Conservation (phyloP, 2,888 invertebrate genomes). For the Tiliacea citrago region DNA sequence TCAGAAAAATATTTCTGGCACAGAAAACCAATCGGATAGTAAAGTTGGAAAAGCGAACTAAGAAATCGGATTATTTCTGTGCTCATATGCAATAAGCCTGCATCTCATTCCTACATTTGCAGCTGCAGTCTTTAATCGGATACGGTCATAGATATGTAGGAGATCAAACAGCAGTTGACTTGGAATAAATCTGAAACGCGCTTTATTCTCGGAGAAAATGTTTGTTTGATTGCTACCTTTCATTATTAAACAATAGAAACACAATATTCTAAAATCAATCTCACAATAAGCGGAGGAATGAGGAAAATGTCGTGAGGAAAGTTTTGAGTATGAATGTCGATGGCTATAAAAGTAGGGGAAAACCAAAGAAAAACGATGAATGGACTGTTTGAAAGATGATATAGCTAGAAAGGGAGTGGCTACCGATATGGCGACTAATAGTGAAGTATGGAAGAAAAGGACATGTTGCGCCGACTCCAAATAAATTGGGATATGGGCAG, state of each 20-base stretch:
- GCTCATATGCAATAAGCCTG: constrained; percentile 20
- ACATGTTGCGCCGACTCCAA: too few species aligned
- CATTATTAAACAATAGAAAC: background rate
- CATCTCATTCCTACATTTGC: constrained; percentile 33
- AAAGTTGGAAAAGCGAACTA: constrained; percentile 15
- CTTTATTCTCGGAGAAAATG: background rate
- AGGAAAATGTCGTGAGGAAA: too few species aligned
- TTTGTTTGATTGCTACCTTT: background rate
- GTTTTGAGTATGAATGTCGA: too few species aligned
- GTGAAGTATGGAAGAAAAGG: too few species aligned
- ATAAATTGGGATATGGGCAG: too few species aligned
- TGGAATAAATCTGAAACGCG: constrained; percentile 16
- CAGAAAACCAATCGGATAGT: constrained; percentile 11
- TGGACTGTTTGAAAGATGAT: too few species aligned
- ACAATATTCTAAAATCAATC: too few species aligned
- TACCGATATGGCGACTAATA: too few species aligned
- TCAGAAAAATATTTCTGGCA: background rate
- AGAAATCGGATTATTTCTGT: constrained; percentile 38
- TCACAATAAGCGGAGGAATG: too few species aligned
- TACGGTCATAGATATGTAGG: constrained; percentile 39
- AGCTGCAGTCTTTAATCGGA: constrained; percentile 36
- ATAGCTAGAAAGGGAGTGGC: too few species aligned
- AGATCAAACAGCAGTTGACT: constrained; percentile 27
- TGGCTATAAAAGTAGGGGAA: too few species aligned
- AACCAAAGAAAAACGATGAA: too few species aligned